Evolutionary conservation across 1,140 invertebrate genomes (phyloP), one percentile per base, ranked within the genome.

Genomic region (Caenorhabditis tropicalis): DNA sequence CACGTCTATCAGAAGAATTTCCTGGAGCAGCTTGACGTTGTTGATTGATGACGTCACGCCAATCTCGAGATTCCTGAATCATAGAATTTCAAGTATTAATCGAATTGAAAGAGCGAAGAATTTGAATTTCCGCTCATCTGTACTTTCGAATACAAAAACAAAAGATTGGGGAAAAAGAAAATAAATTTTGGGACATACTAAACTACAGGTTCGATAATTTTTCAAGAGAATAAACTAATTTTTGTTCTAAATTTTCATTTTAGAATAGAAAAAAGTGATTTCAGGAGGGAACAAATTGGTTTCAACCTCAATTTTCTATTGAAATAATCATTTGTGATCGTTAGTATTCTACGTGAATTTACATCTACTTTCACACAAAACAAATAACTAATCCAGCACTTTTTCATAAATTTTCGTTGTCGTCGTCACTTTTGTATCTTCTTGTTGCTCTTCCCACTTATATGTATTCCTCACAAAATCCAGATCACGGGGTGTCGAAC

Each of bases 1-100:
- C 49, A 21, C 79, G 65, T 15, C 58, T 36, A 58, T 84, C 83
- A 19, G 33, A 27, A 4, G 74, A 39, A 16, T 29, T 86, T 79
- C 85, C 85, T 21, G 85, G 85, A 16, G 79, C 49, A 10, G 85
- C 29, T 24, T 82, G 85, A 21, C 85, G 53, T 33, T 86, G 85
- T 56, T 86, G 48, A 31, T 81, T 70, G 65, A 86, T 85, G 19
- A 86, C 80, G n/a, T 86, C 82, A 27, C 83, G 70, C 86, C 81
- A 86, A 21, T 86, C 94, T 93, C 90, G 95, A 95, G 88, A 95
- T 94, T 88, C 95, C 94, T 21, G 95, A 92, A 90, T 95, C 94
- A 29, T 94, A 21, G 9, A 36, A 24, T 7, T 27, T 27, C 9
- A 16, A 12, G n/a, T 65, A 24, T 24, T 19, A 24, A 53, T n/a